Evolutionary conservation across 2,113 vertebrate genomes (phyloP).

Genomic region (Chiloscyllium plagiosum): DNA sequence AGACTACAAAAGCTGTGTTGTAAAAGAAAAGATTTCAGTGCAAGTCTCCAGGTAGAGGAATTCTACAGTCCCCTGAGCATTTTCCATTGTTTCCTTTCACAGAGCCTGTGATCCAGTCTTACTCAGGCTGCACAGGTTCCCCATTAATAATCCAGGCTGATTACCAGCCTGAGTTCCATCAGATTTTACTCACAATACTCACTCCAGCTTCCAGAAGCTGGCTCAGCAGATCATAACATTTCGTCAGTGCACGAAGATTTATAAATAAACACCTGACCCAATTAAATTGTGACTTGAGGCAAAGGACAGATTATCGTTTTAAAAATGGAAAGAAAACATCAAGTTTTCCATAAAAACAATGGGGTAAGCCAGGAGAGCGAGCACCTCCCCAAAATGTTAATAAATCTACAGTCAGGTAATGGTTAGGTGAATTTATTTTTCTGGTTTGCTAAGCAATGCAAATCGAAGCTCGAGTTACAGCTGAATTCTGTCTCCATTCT

Average conservation of each 20-base stretch:
- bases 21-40: background rate
- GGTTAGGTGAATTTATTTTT: background rate
- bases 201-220: background rate
- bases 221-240: background rate
- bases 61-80: background rate
- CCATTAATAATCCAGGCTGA: slow-evolving; percentile 49
- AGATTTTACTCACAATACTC: slow-evolving; percentile 42
- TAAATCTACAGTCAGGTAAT: background rate
- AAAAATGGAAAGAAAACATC: background rate
- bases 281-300: background rate
- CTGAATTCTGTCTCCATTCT: background rate
- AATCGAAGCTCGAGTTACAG: background rate
- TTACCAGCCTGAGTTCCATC: slow-evolving; percentile 48
- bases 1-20: background rate
- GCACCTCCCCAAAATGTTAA: background rate
- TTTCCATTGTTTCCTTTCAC: background rate
- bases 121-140: slow-evolving; percentile 30
- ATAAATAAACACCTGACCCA: background rate
- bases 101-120: background rate
- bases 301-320: background rate
- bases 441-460: background rate
- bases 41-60: background rate
- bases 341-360: background rate
- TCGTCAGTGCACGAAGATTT: background rate
- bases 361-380: background rate